Base-by-base conservation (phyloP, 2,888 invertebrate genomes). In the Baronia brevicornis region DNA sequence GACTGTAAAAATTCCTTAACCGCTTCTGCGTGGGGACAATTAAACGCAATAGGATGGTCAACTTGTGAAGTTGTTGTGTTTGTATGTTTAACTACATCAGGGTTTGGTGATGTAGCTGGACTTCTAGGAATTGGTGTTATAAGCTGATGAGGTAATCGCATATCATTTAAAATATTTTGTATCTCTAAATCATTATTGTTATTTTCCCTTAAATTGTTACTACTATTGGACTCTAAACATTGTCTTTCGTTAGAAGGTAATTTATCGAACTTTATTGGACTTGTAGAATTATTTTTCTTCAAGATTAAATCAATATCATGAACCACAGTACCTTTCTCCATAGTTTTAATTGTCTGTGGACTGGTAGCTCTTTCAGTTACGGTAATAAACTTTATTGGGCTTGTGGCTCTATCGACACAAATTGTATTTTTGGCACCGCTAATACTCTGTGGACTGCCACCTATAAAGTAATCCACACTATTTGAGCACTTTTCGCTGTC, bases 61-160 rank as follows among this genome's bases (percentile, higher is more conserved):
- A 20, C 15, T 17, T 13, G 25, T 36, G 22, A 9, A 9, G n/a
- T 29, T 22, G 13, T 24, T 25, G 36, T 23, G 27, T 14, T 12
- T n/a, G n/a, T n/a, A n/a, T n/a, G n/a, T n/a, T n/a, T n/a, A n/a
- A n/a, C n/a, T n/a, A n/a, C n/a, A n/a, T n/a, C n/a, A n/a, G n/a
- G n/a, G n/a, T 31, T 35, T 18, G 24, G 38, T 12, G 48, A 29
- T 36, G 41, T 56, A 23, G 40, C 43, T 12, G 78, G 75, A 14
- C 69, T 62, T 29, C 38, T 43, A 9, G 79, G 77, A 28, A 78
- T 55, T 11, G 79, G 79, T 5, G 77, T 65, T 35, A 80, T 45
- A 15, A 63, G 37, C 8, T 39, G 41, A 28, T 48, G 46, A 36
- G 46, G 43, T 13, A 74, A 44, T 31, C 60, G 52, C 73, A 79